Base-by-base conservation (phyloP, 2,888 invertebrate species). In the Synergus itoensis region DNA sequence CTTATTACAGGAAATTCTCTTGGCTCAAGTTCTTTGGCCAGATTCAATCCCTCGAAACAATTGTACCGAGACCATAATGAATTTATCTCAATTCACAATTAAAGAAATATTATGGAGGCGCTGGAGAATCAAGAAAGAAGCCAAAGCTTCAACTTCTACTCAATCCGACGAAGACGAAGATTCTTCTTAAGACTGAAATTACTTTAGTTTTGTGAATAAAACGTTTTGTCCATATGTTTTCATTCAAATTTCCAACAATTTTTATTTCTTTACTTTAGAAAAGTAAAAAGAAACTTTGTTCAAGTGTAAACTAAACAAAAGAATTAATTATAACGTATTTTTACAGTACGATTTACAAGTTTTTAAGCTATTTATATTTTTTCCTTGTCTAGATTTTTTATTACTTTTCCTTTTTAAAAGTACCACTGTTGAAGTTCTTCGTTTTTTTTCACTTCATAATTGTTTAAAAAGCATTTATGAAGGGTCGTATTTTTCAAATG, bases 81-180 rank as follows among this genome's bases (percentile, higher is more conserved):
- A 94, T 78, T 88, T 97, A 12, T 89, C 92, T 79, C 91, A 93
- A 84, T 94, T 95, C 84, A 93, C 92, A 84, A 94, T 97, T 40
- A 93, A 94, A 84, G 96, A 96, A 93, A 91, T 95, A 84, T 87
- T 96, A 79, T 91, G 96, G 86, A 94, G 94, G 87, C 94, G 97
- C 81, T 95, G 95, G 94, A 93, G 94, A 85, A 92, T 94, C 73
- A 93, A 93, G 84, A 92, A 92, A 85, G 91, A 92, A n/a, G 12
- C 16, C 16, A n/a, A 28, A 73, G 36, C 53, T 84, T 88, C 88
- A 77, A 88, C 89, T 76, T 69, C 79, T n/a, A 79, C 83, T 41
- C 79, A 85, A 28, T 78, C 85, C 18, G 90, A 91, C 65, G 91
- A 93, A 91, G 91, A 91, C 92, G 84, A 90, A 12, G 87, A 88